Conservation (phyloP, 30 jellyfish, hydroid and myxozoan species). For the Hydra vulgaris region DNA sequence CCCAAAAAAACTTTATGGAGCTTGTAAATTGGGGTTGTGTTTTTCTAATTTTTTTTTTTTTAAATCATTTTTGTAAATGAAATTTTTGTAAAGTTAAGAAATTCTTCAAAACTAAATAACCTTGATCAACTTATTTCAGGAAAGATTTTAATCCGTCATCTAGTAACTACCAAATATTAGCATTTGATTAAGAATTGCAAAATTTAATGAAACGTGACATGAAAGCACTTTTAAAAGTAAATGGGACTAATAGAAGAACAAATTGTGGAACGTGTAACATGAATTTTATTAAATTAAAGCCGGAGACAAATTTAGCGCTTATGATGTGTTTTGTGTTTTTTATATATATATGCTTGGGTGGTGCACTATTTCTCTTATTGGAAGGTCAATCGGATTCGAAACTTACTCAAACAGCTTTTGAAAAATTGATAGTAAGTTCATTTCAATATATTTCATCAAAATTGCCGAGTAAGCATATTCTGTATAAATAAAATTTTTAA, state of each 20-base stretch:
- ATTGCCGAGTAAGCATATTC: background rate
- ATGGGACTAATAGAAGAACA: slow-evolving; percentile 8
- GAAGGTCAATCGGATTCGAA: slow-evolving; percentile 75
- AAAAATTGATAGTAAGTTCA: slow-evolving; percentile 5
- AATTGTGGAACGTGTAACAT: slow-evolving; percentile 20
- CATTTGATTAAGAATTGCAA: no score
- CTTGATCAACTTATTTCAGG: background rate
- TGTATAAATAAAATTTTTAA: no score
- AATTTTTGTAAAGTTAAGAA: no score
- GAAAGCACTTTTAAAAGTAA: slow-evolving; percentile 6
- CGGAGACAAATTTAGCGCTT: slow-evolving; percentile 88
- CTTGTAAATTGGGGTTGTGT: no score
- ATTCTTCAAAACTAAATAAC: no score
- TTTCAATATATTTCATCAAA: background rate
- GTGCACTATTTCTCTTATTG: slow-evolving; percentile 84
- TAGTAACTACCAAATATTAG: no score
- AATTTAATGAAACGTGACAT: slow-evolving; percentile 19
- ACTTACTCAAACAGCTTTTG: background rate
- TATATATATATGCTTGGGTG: slow-evolving; percentile 86
- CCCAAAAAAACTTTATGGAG: no score
- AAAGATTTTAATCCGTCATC: background rate
- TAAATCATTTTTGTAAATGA: no score
- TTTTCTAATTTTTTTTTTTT: no score
- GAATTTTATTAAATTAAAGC: slow-evolving; percentile 49
- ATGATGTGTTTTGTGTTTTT: slow-evolving; percentile 81